phyloP scores from a whole-genome alignment of 2,797 vertebrate genomes.

The Sphenopsis melanotis region DNA sequence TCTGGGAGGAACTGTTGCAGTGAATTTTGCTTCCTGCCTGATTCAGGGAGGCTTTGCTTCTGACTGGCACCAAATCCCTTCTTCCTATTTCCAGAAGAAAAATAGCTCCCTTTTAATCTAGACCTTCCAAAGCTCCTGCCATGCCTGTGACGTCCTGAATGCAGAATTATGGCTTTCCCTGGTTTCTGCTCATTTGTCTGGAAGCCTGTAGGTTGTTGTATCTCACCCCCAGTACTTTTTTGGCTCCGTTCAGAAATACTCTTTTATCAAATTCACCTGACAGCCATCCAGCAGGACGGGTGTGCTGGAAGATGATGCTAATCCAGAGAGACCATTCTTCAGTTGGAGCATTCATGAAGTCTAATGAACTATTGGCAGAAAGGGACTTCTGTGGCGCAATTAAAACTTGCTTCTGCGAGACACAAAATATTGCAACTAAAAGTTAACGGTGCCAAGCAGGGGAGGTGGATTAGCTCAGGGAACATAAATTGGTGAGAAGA shows the following conservation, averaged over 20 bases:
- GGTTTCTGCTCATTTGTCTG: slow-evolving; percentile 53
- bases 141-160: slow-evolving; percentile 37
- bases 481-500: slow-evolving; percentile 31
- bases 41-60: slow-evolving; percentile 60
- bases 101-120: slow-evolving; percentile 41
- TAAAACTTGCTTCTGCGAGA: background rate
- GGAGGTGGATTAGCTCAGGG: slow-evolving; percentile 28
- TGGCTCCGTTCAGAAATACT: background rate
- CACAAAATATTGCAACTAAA: background rate
- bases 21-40: slow-evolving; percentile 66
- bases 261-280: slow-evolving; percentile 39
- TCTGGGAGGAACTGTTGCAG: slow-evolving; percentile 60
- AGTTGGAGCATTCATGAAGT: background rate
- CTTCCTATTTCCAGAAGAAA: slow-evolving; percentile 47
- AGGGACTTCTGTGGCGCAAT: slow-evolving; percentile 6
- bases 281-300: slow-evolving; percentile 11
- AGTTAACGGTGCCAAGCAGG: slow-evolving; percentile 17
- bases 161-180: slow-evolving; percentile 31
- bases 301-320: slow-evolving; percentile 31
- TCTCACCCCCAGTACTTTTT: background rate
- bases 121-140: slow-evolving; percentile 57
- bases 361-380: slow-evolving; percentile 52
- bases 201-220: slow-evolving; percentile 15
- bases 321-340: slow-evolving; percentile 33
- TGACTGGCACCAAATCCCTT: slow-evolving; percentile 54